These are phyloP conservation scores for Halictus ligatus DNA, from an alignment of 2,888 invertebrate genomes.

Conservation along the genomic window DNA sequence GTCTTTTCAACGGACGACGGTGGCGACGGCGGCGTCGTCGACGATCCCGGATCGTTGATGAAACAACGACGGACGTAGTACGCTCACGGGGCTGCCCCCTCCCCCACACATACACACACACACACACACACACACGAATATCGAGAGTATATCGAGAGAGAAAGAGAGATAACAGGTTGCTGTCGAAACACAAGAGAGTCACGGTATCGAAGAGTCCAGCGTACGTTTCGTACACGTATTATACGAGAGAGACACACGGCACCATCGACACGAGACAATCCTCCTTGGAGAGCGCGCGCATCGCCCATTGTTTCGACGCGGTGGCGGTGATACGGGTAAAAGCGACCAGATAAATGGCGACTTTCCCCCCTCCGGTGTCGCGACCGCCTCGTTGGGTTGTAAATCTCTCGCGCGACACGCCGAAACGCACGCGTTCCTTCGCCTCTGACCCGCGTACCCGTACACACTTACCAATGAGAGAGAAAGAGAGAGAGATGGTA, in stretches of 20 bases:
- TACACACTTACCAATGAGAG: background rate
- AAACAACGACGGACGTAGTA: conserved; percentile 16
- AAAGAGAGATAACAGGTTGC: conserved; percentile 67
- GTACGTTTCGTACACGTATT: conserved; percentile 38
- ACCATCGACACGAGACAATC: conserved; percentile 54
- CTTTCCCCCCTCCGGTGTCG: conserved; percentile 60
- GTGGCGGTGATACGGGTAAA: conserved; percentile 67
- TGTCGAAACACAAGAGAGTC: conserved; percentile 43
- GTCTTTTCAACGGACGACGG: conserved; percentile 37
- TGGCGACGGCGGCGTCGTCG: conserved; percentile 47
- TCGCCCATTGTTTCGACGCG: conserved; percentile 69
- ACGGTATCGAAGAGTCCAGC: conserved; percentile 25
- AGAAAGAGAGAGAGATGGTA: background rate
- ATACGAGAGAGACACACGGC: conserved; percentile 42
- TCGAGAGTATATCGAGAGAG: background rate
- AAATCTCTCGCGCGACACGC: conserved; percentile 60
- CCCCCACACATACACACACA: background rate
- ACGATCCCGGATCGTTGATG: conserved; percentile 25
- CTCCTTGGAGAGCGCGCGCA: conserved; percentile 66
- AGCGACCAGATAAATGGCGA: conserved; percentile 76
- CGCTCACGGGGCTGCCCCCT: background rate
- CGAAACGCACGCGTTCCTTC: conserved; percentile 54
- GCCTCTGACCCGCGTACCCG: background rate
- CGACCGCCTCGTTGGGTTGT: conserved; percentile 53
- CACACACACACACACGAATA: background rate